Conservation (phyloP, 2,888 invertebrate genomes). For the Acanthosepion pharaonis region DNA sequence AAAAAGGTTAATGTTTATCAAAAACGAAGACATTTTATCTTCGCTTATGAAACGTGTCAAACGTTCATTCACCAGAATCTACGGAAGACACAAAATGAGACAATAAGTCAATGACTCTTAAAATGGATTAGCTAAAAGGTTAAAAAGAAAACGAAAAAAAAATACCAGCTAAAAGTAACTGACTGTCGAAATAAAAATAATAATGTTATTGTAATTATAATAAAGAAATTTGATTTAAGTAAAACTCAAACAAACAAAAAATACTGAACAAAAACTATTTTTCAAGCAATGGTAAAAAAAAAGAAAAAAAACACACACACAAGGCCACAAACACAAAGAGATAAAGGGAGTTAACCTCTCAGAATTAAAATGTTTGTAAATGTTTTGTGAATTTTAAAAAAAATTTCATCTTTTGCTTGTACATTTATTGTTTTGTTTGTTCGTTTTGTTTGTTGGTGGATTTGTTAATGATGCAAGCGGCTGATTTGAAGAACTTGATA, state of each 20-base stretch:
- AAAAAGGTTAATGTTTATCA: too few relatives aligned
- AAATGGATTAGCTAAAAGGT: not conserved
- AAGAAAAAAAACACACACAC: not conserved
- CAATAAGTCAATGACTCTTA: not conserved
- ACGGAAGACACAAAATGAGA: not conserved
- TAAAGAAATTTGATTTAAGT: not conserved
- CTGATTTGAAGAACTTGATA: not conserved
- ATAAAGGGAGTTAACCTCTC: not conserved
- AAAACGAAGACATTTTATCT: not conserved
- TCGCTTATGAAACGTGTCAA: not conserved
- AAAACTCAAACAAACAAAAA: not conserved
- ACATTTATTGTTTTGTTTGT: not conserved
- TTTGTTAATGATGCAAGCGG: not conserved
- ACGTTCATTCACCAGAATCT: not conserved
- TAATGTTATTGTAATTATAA: conserved; percentile 11
- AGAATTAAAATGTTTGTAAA: conserved; percentile 13
- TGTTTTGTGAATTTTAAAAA: not conserved
- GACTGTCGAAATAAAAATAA: not conserved
- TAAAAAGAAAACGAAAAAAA: not conserved
- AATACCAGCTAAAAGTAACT: not conserved
- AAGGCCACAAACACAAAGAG: not conserved
- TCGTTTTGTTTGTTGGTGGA: not conserved
- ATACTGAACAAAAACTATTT: not conserved
- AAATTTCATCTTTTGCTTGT: conserved; percentile 18
- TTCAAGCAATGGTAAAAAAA: not conserved